Evolutionary conservation across 2,888 invertebrate species (phyloP), one percentile per base, ranked within the genome.

Genomic region (Trissoscelio sp.): DNA sequence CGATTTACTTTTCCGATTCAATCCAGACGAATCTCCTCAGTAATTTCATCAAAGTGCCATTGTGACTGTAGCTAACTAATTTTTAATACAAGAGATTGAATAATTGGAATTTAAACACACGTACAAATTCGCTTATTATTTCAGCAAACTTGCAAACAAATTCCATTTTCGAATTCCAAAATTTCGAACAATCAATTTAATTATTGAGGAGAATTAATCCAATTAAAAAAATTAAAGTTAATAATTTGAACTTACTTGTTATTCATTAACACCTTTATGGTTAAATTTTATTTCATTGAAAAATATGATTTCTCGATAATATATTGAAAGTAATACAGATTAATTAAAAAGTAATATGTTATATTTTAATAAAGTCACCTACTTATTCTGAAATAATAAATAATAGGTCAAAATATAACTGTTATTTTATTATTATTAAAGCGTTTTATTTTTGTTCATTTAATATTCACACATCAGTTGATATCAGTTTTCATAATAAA

Each of bases 91-190:
- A 16, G 12, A 16, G 46, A 22, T 48, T 14, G 46, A 48, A 37
- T 66, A 16, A 57, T 57, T 55, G 34, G 7, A 37, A n/a, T 20
- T 57, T 57, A 22, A 39, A 39, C 39, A 22, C 1, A 12, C 12
- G 14, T 34, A 58, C 22, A 53, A 28, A 53, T 58, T 58, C 58
- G 11, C 22, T 58, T 42, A 42, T 24, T 12, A 42, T 57, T 57
- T 16, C 55, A 18, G 11, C 12, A 2, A 4, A 37, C 5, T 37
- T 20, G 37, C 46, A 31, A 31, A 46, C 37, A 22, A 39, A 12
- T 34, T 57, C 18, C 18, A 24, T 14, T 5, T 28, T 14, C 51
- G 5, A 53, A 53, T 24, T 53, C 7, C 53, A 11, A 16, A 28
- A 5, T 51, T 24, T 12, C 14, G 7, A 0, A 4, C 18, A 14